Percentiles rank a stretch among this genome's conserved stretches.
Evolutionary conservation across 2,797 vertebrate genomes (phyloP).

Genomic region (Protosalanx chinensis): DNA sequence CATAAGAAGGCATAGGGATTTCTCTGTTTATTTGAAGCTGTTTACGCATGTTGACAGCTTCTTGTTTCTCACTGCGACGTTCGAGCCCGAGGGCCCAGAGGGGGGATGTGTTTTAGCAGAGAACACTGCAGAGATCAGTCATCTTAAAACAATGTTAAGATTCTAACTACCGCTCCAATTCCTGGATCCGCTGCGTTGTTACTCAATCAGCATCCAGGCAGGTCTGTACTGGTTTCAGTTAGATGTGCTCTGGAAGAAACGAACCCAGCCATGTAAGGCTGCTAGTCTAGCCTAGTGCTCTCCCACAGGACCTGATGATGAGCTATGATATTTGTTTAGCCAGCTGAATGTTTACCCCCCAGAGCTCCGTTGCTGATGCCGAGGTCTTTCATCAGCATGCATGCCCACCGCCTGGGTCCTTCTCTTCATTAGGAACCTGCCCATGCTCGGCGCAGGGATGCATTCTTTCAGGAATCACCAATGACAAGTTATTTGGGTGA

Average conservation of each 20-base stretch:
- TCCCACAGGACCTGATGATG: neutral
- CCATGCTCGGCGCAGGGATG: slow-evolving; percentile 48
- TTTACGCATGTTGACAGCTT: too few species aligned
- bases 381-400: slow-evolving; percentile 60
- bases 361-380: neutral
- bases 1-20: too few species aligned
- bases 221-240: slow-evolving; percentile 6
- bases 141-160: slow-evolving; percentile 9
- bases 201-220: slow-evolving; percentile 12
- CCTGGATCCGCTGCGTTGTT: slow-evolving; percentile 4
- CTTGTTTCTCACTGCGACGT: too few species aligned
- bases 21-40: too few species aligned
- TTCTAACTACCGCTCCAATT: slow-evolving; percentile 15
- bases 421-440: slow-evolving; percentile 59
- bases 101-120: slow-evolving; percentile 11
- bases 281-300: neutral
- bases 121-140: slow-evolving; percentile 4
- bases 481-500: slow-evolving; percentile 55
- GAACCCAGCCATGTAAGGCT: neutral
- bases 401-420: slow-evolving; percentile 58
- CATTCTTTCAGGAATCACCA: slow-evolving; percentile 60
- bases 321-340: neutral
- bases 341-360: neutral
- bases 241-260: slow-evolving; percentile 12
- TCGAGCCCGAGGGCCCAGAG: neutral